Evolutionary conservation across 2,797 vertebrate species (phyloP), one percentile per base, ranked within the genome.

Genomic region (Scolopax bukidnonensis): DNA sequence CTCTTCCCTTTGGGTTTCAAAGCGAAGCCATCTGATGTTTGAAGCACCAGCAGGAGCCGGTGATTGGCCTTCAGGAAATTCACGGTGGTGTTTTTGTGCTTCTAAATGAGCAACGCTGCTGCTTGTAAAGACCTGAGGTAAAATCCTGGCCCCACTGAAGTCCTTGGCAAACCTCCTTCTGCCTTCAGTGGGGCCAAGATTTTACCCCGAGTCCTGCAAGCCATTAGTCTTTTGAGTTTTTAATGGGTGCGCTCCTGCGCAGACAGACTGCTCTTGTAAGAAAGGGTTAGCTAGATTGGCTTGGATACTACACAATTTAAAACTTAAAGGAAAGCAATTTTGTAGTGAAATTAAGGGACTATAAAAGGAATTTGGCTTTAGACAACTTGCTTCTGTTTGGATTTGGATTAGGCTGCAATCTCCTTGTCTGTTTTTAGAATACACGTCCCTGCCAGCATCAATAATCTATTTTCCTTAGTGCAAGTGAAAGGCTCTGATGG

Each of bases 301-400:
- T 95, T 4, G 0, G 54, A 78, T 85, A 80, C 64, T 75, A 50
- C 81, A 54, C 71, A 75, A 85, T 89, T 92, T 95, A 92, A 95
- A 95, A 90, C 64, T 77, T 96, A 91, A 96, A 96, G 85, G 84
- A 94, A 92, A 89, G 94, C 54, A 94, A 87, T 94, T 97, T 92
- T 91, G 95, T 93, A 95, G 84, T 82, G 90, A 96, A 96, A 97
- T 97, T 93, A 96, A 94, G 88, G 60, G 61, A 86, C 88, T 91
- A 84, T 93, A 96, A 92, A 96, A 95, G 85, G 89, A 93, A 96
- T 96, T 92, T 96, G 93, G 91, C 91, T 89, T 95, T 68, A 70
- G 67, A 93, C 76, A 95, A 93, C 71, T 95, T 91, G 95, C 92
- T 96, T 96, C 96, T 96, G 95, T 96, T 96, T 96, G 96, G 94